A percentile compares a stretch with the other conserved stretches of the same genome.
These are phyloP conservation scores for Oryzias sinensis DNA, from an alignment of 2,797 vertebrate genomes.

Conservation along the genomic window DNA sequence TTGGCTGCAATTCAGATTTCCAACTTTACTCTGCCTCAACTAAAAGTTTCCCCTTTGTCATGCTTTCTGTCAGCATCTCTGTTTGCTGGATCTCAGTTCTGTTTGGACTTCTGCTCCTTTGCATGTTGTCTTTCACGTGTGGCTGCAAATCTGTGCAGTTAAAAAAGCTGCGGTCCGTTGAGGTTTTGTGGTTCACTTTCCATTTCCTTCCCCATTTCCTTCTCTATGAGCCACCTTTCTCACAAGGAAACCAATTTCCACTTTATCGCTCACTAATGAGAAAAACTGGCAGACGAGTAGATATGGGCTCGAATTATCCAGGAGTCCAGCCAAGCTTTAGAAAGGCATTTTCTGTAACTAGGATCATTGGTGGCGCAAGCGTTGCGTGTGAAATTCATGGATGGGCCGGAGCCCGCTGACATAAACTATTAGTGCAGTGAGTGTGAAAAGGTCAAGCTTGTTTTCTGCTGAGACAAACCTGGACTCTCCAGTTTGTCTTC, in stretches of 20 bases:
- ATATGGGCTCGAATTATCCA: slow-evolving; percentile 41
- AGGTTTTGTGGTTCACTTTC: slow-evolving; percentile 47
- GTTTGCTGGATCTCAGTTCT: slow-evolving; percentile 21
- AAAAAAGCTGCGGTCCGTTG: slow-evolving; percentile 26
- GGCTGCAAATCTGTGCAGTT: slow-evolving; percentile 29
- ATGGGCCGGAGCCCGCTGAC: slow-evolving; percentile 40
- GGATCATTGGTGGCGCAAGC: slow-evolving; percentile 26
- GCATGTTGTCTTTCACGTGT: not conserved
- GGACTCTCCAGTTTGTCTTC: slow-evolving; percentile 22
- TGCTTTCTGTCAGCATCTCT: slow-evolving; percentile 18
- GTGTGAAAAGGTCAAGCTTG: slow-evolving; percentile 66
- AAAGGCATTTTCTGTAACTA: slow-evolving; percentile 30
- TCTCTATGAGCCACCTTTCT: slow-evolving; percentile 50
- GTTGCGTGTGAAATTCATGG: slow-evolving; percentile 47
- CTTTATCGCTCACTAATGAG: slow-evolving; percentile 57
- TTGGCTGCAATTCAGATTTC: slow-evolving; percentile 40
- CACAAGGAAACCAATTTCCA: slow-evolving; percentile 58
- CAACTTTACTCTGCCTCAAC: slow-evolving; percentile 25
- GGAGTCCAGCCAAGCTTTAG: slow-evolving; percentile 29
- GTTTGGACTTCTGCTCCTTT: not conserved
- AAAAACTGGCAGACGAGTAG: slow-evolving; percentile 46
- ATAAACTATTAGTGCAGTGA: slow-evolving; percentile 47
- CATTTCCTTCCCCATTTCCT: slow-evolving; percentile 57
- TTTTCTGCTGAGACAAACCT: slow-evolving; percentile 34
- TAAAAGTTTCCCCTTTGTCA: slow-evolving; percentile 35